Evolutionary conservation across 2,797 vertebrate genomes (phyloP).

Genomic region (Falco berigora): DNA sequence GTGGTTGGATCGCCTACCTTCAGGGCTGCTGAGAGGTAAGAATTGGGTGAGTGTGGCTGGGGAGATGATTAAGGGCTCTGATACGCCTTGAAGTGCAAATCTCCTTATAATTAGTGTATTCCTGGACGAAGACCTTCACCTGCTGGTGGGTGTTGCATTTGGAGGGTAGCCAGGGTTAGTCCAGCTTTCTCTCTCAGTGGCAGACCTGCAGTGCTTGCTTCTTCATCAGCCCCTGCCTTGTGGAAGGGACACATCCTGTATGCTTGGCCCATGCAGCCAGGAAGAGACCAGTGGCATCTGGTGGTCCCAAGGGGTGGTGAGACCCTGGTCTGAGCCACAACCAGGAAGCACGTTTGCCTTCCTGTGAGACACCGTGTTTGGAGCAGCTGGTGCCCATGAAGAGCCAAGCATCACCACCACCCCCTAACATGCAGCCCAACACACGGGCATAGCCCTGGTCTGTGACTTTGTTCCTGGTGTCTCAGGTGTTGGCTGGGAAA

Average conservation of each 20-base stretch:
- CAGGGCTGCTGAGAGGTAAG: background rate
- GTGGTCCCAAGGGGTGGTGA: background rate
- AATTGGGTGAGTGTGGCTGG: background rate
- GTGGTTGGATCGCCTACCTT: background rate
- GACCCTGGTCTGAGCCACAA: background rate
- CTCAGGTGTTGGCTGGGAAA: background rate
- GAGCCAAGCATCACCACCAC: background rate
- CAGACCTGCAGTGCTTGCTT: background rate
- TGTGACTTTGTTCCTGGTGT: background rate
- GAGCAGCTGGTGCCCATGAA: background rate
- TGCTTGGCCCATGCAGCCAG: background rate
- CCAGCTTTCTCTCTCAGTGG: background rate
- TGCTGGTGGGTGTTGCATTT: background rate
- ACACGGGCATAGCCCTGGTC: background rate
- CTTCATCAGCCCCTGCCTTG: background rate
- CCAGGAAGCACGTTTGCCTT: fast-evolving
- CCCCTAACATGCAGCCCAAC: background rate
- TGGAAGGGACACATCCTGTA: background rate
- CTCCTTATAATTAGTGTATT: background rate
- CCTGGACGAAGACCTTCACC: background rate
- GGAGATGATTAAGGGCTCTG: background rate
- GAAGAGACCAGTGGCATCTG: background rate
- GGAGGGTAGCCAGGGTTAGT: background rate
- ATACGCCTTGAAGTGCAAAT: background rate
- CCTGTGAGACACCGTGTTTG: background rate